A percentile compares a stretch with the other conserved stretches of the same genome.
Evolutionary conservation across 2,113 vertebrate species (phyloP).

Genomic region (Tiliqua scincoides): DNA sequence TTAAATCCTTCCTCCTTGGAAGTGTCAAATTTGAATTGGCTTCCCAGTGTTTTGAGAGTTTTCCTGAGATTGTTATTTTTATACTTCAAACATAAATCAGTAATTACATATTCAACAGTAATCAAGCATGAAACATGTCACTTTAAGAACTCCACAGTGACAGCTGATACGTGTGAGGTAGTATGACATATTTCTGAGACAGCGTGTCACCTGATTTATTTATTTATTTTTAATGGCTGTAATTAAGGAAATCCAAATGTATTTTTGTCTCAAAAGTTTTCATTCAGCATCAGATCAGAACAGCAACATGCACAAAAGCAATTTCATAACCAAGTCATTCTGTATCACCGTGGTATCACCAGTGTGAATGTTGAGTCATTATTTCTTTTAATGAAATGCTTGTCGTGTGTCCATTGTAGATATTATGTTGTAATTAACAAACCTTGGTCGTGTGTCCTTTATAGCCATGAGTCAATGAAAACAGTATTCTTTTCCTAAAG

Average conservation of each 20-base stretch:
- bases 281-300: neutral
- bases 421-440: constrained; percentile 70
- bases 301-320: neutral
- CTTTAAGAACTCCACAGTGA: constrained; percentile 45
- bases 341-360: constrained; percentile 42
- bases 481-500: constrained; percentile 63
- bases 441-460: constrained; percentile 53
- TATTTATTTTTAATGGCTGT: neutral
- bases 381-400: constrained; percentile 62
- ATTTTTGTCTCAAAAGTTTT: neutral
- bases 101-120: constrained; percentile 40
- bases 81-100: constrained; percentile 34
- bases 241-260: neutral
- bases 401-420: constrained; percentile 57
- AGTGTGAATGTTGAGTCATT: constrained; percentile 64
- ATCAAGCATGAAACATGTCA: constrained; percentile 53
- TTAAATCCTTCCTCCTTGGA: neutral
- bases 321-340: neutral
- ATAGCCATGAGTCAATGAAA: constrained; percentile 63
- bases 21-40: constrained; percentile 12
- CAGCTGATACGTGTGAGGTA: constrained; percentile 40
- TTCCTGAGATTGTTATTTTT: constrained; percentile 32
- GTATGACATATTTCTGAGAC: neutral
- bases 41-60: neutral
- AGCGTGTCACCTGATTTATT: neutral